A percentile compares a stretch with the other conserved stretches of the same genome.
Evolutionary conservation across 2,888 invertebrate genomes (phyloP).

Genomic region (Oegoconia quadripuncta): DNA sequence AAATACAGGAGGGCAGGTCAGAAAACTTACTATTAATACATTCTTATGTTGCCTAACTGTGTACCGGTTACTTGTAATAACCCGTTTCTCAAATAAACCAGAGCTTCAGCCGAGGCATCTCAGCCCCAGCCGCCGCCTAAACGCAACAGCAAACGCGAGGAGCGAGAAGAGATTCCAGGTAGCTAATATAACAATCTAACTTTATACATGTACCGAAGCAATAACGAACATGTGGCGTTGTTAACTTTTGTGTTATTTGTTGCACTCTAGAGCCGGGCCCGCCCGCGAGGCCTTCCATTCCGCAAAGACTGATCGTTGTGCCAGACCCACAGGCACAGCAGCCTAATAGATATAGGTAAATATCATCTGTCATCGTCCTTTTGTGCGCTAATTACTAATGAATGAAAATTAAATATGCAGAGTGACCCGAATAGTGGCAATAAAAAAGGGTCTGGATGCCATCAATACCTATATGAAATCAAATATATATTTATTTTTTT

Average conservation of each 20-base stretch:
- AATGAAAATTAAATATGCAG: not conserved
- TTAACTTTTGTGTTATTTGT: slow-evolving; percentile 8
- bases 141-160: slow-evolving; percentile 77
- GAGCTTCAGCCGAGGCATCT: slow-evolving; percentile 78
- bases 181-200: slow-evolving; percentile 32
- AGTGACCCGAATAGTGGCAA: no score
- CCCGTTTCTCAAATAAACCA: slow-evolving; percentile 71
- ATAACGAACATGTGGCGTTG: slow-evolving; percentile 6
- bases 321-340: slow-evolving; percentile 91
- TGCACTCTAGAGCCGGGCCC: slow-evolving; percentile 86
- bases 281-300: slow-evolving; percentile 92
- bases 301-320: slow-evolving; percentile 94
- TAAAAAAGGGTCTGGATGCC: no score
- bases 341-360: slow-evolving; percentile 80
- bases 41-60: slow-evolving; percentile 2
- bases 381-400: not conserved
- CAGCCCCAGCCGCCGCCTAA: slow-evolving; percentile 81
- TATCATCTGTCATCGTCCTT: slow-evolving; percentile 8
- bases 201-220: slow-evolving; percentile 1
- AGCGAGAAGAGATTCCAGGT: slow-evolving; percentile 81
- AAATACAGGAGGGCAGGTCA: slow-evolving; percentile 91
- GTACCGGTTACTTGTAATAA: slow-evolving; percentile 10
- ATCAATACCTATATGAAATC: no score
- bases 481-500: no score
- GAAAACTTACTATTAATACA: no score